phyloP scores from a whole-genome alignment of 2,113 vertebrate species.

The Thermophis baileyi region DNA sequence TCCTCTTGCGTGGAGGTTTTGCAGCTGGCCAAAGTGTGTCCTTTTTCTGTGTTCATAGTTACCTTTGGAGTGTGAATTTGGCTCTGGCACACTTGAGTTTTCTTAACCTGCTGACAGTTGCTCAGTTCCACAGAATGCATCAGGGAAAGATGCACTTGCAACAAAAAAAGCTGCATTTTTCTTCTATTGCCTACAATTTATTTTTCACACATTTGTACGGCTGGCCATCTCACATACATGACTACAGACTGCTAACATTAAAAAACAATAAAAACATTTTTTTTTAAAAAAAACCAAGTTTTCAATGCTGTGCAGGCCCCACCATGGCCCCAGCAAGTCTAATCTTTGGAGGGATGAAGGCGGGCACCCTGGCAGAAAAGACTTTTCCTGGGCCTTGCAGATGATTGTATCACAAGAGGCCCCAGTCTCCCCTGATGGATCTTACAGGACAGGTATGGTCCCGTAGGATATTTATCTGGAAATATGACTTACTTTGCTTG shows the following conservation, averaged over 20 bases:
- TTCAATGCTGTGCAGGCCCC: background rate
- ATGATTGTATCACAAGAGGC: no score
- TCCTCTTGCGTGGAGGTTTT: background rate
- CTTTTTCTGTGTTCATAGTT: background rate
- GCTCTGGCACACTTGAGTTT: background rate
- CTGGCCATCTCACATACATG: background rate
- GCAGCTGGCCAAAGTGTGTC: background rate
- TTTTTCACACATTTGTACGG: fast-evolving
- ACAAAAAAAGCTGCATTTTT: conserved; percentile 1
- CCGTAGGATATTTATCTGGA: background rate
- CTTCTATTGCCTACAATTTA: conserved; percentile 13
- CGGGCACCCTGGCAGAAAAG: background rate
- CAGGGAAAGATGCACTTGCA: background rate
- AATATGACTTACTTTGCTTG: background rate
- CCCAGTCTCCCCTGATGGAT: background rate
- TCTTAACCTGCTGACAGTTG: background rate
- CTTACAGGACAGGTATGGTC: background rate
- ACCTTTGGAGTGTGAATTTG: background rate
- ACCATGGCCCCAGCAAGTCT: background rate
- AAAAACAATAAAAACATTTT: background rate
- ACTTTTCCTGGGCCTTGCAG: background rate
- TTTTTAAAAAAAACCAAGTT: background rate
- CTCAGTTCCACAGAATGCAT: background rate
- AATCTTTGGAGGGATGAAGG: background rate
- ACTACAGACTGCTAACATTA: background rate